These are phyloP conservation scores for Choloepus hoffmanni DNA, from an alignment of 2,113 vertebrate species.

Conservation along the genomic window DNA sequence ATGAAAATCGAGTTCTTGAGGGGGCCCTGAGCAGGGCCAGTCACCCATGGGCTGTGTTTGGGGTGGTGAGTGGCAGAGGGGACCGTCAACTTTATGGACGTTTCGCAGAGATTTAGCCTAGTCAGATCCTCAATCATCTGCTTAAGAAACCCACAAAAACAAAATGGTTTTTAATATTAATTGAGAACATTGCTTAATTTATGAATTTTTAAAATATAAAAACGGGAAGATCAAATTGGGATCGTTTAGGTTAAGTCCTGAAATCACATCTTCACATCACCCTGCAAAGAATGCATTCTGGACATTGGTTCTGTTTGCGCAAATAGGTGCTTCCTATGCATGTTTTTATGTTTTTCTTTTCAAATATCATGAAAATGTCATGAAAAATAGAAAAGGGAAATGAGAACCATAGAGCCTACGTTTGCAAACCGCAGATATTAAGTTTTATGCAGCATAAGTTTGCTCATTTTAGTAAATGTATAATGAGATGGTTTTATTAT, in stretches of 20 bases:
- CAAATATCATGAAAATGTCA: slow-evolving; percentile 42
- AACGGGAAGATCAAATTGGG: not conserved
- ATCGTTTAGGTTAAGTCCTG: not conserved
- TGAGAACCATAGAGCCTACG: rapidly evolving
- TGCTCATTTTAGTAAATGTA: not conserved
- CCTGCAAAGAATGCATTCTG: rapidly evolving
- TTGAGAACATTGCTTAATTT: not conserved
- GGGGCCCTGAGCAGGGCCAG: rapidly evolving
- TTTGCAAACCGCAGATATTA: not conserved
- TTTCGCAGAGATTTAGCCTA: rapidly evolving
- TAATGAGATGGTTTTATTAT: not conserved
- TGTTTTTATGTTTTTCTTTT: not conserved
- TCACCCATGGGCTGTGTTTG: rapidly evolving
- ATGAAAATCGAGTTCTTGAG: no score
- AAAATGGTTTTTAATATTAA: rapidly evolving
- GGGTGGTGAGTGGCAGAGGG: rapidly evolving
- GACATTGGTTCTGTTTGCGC: not conserved
- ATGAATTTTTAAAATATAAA: not conserved
- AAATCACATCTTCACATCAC: not conserved
- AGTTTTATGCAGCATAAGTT: not conserved
- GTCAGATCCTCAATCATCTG: rapidly evolving
- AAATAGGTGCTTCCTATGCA: not conserved
- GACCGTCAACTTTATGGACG: rapidly evolving
- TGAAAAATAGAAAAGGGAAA: not conserved
- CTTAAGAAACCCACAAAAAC: not conserved